Evolutionary conservation across 2,888 invertebrate genomes (phyloP), one percentile per base, ranked within the genome.

Genomic region (Sesia apiformis): DNA sequence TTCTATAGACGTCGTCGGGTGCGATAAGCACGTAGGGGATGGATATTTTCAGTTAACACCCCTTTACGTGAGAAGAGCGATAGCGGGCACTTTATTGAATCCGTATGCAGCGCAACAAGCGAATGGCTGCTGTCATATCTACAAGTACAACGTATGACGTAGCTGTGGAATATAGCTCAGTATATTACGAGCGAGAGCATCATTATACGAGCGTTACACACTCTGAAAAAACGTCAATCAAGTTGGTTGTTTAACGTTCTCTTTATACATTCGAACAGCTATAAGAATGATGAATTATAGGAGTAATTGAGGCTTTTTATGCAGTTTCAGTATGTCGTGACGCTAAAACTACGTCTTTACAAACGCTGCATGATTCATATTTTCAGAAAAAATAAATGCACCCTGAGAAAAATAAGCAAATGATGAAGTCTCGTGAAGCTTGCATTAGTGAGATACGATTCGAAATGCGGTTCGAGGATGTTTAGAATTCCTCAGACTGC

Each of bases 21-120:
- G 66, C 65, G 82, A 84, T 84, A 82, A 82, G 82, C 76, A 80
- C 73, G 76, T 74, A 74, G 67, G 68, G 66, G 66, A 63, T 69
- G 67, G 72, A 78, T 81, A 79, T 78, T 75, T 72, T 66, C 66
- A 67, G 69, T 63, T 67, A 69, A 66, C 68, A 67, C 64, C 66
- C 62, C 63, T 63, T 64, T 67, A 63, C 65, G 65, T 67, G 62
- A 60, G 46, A 52, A 40, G 49, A 39, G 62, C 72, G 73, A 76
- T 76, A 79, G 62, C 63, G 67, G 60, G 60, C 65, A 65, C 65
- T 74, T 73, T 71, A 74, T 76, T 76, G 67, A 66, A 74, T 75
- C 69, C 62, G 62, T 65, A 66, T 74, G 72, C 70, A 73, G 59
- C 57, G 60, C 58, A 61, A 59, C 60, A 60, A 60, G 60, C 66